Percentiles rank a stretch among this genome's conserved stretches.
These are phyloP conservation scores for Montipora sp. DNA, from an alignment of 64 coral and sea anemone species.

Conservation along the genomic window DNA sequence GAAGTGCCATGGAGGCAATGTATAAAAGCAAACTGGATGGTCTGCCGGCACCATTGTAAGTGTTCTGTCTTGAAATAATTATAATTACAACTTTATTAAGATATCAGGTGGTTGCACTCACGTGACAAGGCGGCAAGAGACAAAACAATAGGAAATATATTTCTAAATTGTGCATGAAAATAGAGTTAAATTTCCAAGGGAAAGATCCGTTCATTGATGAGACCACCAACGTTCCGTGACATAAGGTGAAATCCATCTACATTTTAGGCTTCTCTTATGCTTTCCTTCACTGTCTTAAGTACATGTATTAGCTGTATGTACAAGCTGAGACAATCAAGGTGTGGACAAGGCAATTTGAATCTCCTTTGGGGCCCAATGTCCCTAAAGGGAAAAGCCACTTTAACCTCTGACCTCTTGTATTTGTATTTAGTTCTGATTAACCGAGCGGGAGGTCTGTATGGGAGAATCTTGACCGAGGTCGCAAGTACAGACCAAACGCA, in stretches of 20 bases:
- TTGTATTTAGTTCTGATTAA: neutral
- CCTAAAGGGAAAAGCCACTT: neutral
- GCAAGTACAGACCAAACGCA: too few species aligned
- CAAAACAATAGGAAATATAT: too few species aligned
- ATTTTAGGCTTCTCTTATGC: neutral
- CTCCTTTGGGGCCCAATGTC: neutral
- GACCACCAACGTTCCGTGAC: neutral
- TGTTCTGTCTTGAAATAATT: neutral
- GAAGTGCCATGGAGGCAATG: neutral
- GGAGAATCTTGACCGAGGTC: neutral
- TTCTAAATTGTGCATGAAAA: too few species aligned
- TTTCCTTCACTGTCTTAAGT: neutral
- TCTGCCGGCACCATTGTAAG: neutral
- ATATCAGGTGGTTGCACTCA: too few species aligned
- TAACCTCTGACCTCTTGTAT: neutral
- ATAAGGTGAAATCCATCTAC: neutral
- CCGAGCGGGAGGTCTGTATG: too few species aligned
- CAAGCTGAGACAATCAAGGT: neutral
- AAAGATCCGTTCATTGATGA: neutral
- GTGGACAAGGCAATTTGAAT: neutral
- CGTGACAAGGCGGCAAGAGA: too few species aligned
- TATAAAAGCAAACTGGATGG: neutral
- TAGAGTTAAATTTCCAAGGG: too few species aligned
- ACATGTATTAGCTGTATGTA: neutral
- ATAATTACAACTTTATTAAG: too few species aligned